Percentiles rank a stretch among this genome's conserved stretches.
These are phyloP conservation scores for Dicerorhinus sumatrensis DNA, from an alignment of 2,113 vertebrate genomes.

Conservation along the genomic window DNA sequence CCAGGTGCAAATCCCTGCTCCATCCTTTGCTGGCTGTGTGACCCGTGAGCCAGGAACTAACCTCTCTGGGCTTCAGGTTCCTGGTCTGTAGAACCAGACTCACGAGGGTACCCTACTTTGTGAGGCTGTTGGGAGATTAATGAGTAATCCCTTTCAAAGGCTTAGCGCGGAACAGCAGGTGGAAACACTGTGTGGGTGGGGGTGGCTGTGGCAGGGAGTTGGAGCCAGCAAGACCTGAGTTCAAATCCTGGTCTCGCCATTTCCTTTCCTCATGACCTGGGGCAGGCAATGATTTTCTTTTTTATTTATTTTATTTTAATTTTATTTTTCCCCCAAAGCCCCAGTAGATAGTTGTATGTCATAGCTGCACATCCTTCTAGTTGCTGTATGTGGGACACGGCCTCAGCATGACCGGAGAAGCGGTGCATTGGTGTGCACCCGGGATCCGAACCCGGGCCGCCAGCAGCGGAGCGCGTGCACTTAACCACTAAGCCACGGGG, in stretches of 20 bases:
- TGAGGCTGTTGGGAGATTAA: background rate
- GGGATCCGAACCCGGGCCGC: too few relatives aligned
- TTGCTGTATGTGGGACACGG: too few relatives aligned
- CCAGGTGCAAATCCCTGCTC: background rate
- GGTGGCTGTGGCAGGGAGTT: rapidly evolving
- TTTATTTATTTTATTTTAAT: too few relatives aligned
- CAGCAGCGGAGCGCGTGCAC: too few relatives aligned
- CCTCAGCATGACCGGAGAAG: too few relatives aligned
- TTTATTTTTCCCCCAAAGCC: too few relatives aligned
- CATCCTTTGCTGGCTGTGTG: background rate
- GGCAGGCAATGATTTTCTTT: background rate
- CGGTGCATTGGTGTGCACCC: too few relatives aligned
- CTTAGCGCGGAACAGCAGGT: background rate
- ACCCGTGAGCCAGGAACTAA: background rate
- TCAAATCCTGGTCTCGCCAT: background rate
- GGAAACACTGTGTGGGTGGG: background rate
- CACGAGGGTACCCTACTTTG: background rate
- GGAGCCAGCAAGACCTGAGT: background rate
- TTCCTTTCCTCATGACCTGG: background rate
- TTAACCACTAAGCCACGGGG: too few relatives aligned
- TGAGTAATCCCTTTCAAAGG: background rate
- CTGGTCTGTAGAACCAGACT: background rate
- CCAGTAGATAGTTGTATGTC: too few relatives aligned
- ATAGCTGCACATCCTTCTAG: too few relatives aligned
- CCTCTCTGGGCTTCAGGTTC: background rate